Evolutionary conservation across 2,888 invertebrate species (phyloP), one percentile per base, ranked within the genome.

Genomic region (Drosophila buzzatii): DNA sequence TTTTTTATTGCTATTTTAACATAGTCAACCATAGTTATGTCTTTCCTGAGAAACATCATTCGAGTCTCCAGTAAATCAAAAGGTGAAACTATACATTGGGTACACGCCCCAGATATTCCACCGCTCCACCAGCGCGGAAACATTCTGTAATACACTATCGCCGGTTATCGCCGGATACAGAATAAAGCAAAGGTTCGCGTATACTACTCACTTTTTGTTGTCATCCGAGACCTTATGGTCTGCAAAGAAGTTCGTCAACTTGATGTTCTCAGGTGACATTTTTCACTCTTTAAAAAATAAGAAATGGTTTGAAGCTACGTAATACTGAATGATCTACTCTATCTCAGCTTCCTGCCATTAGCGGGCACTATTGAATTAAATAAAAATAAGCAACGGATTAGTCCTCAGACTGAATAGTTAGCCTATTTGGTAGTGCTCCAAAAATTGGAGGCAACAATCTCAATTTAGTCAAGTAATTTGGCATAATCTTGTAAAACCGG

Each of bases 121-220:
- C 81, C 81, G 51, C 69, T 66, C 81, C 81, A 81, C 81, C 83
- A 81, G 4, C 60, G 77, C 7, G 83, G 77, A 18, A 12, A 3
- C 8, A 65, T 31, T 49, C 81, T 81, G 33, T 9, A n/a, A 31
- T 8, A 14, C 2, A 45, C 3, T 20, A n/a, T 2, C 16, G n/a
- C 14, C 20, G 3, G 3, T 9, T 20, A n/a, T 2, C 16, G n/a
- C 14, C 20, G 7, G 2, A 14, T 35, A 35, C 16, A 20, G 5
- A 16, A 16, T 16, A n/a, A n/a, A 31, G 12, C 5, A 31, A 18
- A 5, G 4, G 0, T 14, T 12, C 8, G 35, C 9, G n/a, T 14
- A 9, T 49, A 27, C n/a, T 16, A 42, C 59, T 56, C 53, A 71
- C 76, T 41, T 59, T 41, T 8, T 27, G 10, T 64, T 59, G 23